phyloP scores from a whole-genome alignment of 2,888 invertebrate genomes.

The Brachyopa scutellaris region DNA sequence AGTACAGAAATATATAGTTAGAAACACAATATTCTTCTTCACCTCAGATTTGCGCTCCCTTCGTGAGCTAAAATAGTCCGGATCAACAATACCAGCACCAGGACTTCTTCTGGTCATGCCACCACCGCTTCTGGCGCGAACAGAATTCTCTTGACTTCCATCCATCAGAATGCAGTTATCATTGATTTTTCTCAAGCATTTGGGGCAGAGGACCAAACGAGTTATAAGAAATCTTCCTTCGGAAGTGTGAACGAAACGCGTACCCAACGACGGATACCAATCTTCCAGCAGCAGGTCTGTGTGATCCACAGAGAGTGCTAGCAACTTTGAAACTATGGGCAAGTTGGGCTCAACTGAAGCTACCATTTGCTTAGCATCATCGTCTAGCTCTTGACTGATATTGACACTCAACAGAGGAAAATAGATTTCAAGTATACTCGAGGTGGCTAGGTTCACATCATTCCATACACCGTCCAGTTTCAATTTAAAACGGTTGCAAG shows the following conservation, averaged over 20 bases:
- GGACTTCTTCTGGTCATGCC: conserved; percentile 46
- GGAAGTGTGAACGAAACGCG: conserved; percentile 98
- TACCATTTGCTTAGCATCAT: conserved; percentile 79
- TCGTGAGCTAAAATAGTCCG: conserved; percentile 71
- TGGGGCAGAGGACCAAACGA: conserved; percentile 94
- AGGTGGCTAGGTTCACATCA: conserved; percentile 89
- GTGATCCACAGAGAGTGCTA: conserved; percentile 96
- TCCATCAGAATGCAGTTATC: conserved; percentile 71
- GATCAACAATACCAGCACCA: conserved; percentile 43
- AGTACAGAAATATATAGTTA: too few species aligned
- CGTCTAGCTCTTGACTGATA: conserved; percentile 84
- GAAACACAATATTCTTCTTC: not conserved
- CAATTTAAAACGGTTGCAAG: conserved; percentile 85
- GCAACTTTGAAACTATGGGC: conserved; percentile 90
- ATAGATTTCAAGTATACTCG: conserved; percentile 92
- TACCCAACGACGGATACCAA: conserved; percentile 98
- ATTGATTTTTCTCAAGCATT: conserved; percentile 86
- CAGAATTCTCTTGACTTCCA: conserved; percentile 39
- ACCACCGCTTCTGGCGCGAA: conserved; percentile 42
- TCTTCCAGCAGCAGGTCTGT: conserved; percentile 98
- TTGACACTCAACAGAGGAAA: conserved; percentile 85
- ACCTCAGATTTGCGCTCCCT: conserved; percentile 77
- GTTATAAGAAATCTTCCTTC: conserved; percentile 97
- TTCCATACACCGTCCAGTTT: conserved; percentile 94
- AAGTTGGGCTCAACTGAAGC: conserved; percentile 87